phyloP scores from a whole-genome alignment of 2,888 invertebrate genomes.

The Parnassius orleans region DNA sequence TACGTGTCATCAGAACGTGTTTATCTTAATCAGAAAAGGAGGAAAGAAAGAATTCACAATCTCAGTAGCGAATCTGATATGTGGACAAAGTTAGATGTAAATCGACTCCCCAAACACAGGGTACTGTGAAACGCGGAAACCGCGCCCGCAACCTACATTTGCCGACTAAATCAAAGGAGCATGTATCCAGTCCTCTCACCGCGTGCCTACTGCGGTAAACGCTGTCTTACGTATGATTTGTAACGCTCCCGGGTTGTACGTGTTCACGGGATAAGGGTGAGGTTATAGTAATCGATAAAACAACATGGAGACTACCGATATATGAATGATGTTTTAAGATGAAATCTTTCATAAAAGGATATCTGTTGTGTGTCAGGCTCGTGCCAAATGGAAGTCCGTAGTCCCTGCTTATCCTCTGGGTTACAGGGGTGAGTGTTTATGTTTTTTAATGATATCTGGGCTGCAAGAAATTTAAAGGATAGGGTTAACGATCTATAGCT shows the following conservation, averaged over 20 bases:
- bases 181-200: constrained; percentile 8
- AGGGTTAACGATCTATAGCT: too few relatives aligned
- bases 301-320: background rate
- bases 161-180: constrained; percentile 24
- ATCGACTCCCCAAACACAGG: constrained; percentile 6
- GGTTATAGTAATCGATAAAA: constrained; percentile 26
- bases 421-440: too few relatives aligned
- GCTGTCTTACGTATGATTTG: constrained; percentile 64
- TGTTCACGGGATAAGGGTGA: constrained; percentile 44
- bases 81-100: constrained; percentile 1
- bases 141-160: constrained; percentile 8
- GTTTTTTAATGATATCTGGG: too few relatives aligned
- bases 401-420: too few relatives aligned
- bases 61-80: constrained; percentile 6
- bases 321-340: too few relatives aligned
- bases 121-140: constrained; percentile 16
- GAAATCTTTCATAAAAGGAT: too few relatives aligned
- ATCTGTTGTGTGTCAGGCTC: too few relatives aligned
- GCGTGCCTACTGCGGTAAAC: constrained; percentile 16
- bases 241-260: constrained; percentile 68
- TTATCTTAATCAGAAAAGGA: too few relatives aligned
- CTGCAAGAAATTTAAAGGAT: too few relatives aligned
- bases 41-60: constrained; percentile 1
- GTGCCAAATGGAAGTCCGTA: too few relatives aligned
- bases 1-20: background rate